phyloP scores from a whole-genome alignment of 1,140 invertebrate genomes.

The Trachymyrmex septentrionalis region DNA sequence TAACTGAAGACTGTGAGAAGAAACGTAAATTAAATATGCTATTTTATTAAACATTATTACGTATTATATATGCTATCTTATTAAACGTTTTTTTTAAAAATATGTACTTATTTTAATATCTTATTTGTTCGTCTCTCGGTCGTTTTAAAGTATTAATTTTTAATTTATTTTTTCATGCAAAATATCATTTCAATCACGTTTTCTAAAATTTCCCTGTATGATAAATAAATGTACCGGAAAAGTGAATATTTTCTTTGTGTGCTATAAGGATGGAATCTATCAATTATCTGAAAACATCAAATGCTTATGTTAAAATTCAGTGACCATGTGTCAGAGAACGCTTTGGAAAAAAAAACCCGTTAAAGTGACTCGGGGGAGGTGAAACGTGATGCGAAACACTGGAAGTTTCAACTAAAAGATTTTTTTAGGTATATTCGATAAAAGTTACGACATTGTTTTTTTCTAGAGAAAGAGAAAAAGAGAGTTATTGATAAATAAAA shows the following conservation, averaged over 20 bases:
- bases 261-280: not conserved
- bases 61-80: no score
- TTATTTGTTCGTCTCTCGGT: no score
- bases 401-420: conserved; percentile 10
- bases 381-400: conserved; percentile 19
- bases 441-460: conserved; percentile 27
- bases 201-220: not conserved
- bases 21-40: no score
- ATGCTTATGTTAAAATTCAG: not conserved
- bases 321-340: not conserved
- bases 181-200: not conserved
- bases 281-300: not conserved
- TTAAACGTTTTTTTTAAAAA: no score
- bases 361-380: not conserved
- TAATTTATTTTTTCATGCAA: not conserved
- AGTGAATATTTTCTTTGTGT: not conserved
- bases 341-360: not conserved
- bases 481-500: conserved; percentile 23
- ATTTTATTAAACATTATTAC: no score
- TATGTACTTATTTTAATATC: no score
- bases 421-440: not conserved
- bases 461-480: not conserved
- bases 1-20: no score
- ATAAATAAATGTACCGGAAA: not conserved
- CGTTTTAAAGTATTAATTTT: not conserved